Evolutionary conservation across 2,797 vertebrate species (phyloP), one percentile per base, ranked within the genome.

Genomic region (Pseudomugil gertrudae): DNA sequence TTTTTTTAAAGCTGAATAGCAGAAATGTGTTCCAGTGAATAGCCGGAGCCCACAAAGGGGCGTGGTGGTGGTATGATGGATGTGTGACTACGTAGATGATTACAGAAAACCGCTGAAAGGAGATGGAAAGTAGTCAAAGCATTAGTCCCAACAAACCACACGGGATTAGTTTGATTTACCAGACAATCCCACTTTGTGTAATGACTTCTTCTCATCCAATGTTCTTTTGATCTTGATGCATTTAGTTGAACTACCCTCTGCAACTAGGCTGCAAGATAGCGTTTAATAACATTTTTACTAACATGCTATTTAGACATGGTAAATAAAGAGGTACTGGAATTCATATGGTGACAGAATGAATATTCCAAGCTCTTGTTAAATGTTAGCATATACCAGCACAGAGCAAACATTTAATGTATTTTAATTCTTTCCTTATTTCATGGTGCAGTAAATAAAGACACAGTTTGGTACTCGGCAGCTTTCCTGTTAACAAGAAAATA

Each of bases 51-150:
- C 6, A 7, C 8, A 32, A 43, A 65, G 66, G 47, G 72, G 71
- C 51, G 63, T 83, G 74, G 63, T 27, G 1, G 1, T 59, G 43
- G 36, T 38, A 10, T 24, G 47, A 50, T 50, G 21, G 40, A 71
- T 45, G 40, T 52, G 27, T 5, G 45, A n/a, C 13, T 23, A 14
- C 48, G 0, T 13, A 62, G 65, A 9, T 33, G 26, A 57, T 63
- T 24, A 36, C 57, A 58, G 45, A 69, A 5, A 67, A 4, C 9
- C 40, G 63, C 47, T 65, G 0, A 36, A 35, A 72, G 57, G 63
- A 57, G 43, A 64, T 63, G 33, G 51, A 69, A 45, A 63, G 43
- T 10, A 32, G 40, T 29, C 4, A 4, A 61, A 11, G 14, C 51
- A 35, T 64, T 57, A 57, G 5, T n/a, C n/a, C 7, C 30, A 21